A percentile compares a stretch with the other conserved stretches of the same genome.
Conservation (phyloP, 2,797 vertebrate genomes). For the Phoxinus dragarum region DNA sequence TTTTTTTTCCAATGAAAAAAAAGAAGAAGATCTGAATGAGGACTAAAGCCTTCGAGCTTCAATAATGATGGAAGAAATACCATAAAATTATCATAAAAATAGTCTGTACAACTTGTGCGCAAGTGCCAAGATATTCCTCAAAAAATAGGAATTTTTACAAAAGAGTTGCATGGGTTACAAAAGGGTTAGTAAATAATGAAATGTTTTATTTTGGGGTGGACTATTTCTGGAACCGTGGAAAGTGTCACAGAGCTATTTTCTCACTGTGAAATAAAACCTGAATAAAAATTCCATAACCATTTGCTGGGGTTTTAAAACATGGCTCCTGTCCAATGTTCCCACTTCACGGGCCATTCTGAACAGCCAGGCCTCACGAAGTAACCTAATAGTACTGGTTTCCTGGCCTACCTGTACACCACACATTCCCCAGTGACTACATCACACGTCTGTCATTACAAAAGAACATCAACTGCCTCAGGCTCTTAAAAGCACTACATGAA, state of each 20-base stretch:
- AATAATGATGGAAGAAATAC: background rate
- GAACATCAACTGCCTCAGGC: slow-evolving; percentile 33
- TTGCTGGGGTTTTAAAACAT: slow-evolving; percentile 24
- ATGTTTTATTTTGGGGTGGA: background rate
- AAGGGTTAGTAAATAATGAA: background rate
- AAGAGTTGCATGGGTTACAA: background rate
- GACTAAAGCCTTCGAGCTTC: background rate
- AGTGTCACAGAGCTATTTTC: slow-evolving; percentile 10
- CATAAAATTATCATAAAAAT: background rate
- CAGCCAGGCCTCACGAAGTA: slow-evolving; percentile 17
- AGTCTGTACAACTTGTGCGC: background rate
- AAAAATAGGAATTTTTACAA: no score
- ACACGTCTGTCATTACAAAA: slow-evolving; percentile 42
- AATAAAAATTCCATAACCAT: slow-evolving; percentile 48
- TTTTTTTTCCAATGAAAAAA: background rate
- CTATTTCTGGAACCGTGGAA: slow-evolving; percentile 16
- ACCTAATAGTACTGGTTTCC: slow-evolving; percentile 43
- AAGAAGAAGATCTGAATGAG: background rate
- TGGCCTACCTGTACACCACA: slow-evolving; percentile 53
- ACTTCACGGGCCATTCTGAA: slow-evolving; percentile 34
- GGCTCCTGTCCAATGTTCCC: slow-evolving; percentile 40
- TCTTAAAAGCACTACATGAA: slow-evolving; percentile 16
- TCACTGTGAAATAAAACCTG: slow-evolving; percentile 43
- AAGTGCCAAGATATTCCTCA: background rate
- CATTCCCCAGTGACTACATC: slow-evolving; percentile 48